phyloP scores from a whole-genome alignment of 2,888 invertebrate species.

The Erpobdella octoculata region DNA sequence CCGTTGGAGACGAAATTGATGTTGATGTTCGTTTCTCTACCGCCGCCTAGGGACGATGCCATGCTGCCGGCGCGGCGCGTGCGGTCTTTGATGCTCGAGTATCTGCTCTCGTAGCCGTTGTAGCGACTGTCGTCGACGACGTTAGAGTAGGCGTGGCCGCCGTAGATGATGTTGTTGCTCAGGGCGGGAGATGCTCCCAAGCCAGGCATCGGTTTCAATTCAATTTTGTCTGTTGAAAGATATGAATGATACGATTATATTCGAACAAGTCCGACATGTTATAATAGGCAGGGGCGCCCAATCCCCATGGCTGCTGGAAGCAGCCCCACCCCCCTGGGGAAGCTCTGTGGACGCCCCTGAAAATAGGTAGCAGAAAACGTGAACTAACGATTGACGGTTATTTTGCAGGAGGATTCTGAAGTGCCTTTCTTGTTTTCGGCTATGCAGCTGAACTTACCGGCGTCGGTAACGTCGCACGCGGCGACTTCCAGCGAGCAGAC shows the following conservation, averaged over 20 bases:
- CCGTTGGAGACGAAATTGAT: constrained; percentile 12
- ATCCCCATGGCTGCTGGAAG: background rate
- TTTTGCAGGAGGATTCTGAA: constrained; percentile 85
- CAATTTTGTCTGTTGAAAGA: constrained; percentile 19
- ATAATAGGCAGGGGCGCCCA: background rate
- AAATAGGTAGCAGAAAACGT: background rate
- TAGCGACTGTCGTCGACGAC: background rate
- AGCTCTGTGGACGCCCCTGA: background rate
- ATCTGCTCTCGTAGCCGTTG: background rate
- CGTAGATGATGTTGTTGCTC: constrained; percentile 14
- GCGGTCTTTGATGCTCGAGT: background rate
- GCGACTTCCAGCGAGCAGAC: constrained; percentile 93
- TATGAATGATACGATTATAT: background rate
- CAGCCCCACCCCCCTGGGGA: no score
- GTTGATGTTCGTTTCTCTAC: constrained; percentile 20
- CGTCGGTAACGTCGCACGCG: constrained; percentile 85
- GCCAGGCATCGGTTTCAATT: constrained; percentile 17
- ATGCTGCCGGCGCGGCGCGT: background rate
- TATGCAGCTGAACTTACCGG: constrained; percentile 87
- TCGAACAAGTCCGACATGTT: background rate
- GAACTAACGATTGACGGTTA: constrained; percentile 42
- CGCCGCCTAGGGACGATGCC: background rate
- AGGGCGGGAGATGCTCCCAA: background rate
- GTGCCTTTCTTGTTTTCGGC: constrained; percentile 87
- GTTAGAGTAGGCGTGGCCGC: background rate